Evolutionary conservation across 2,113 vertebrate genomes (phyloP).

Genomic region (Gavialis gangeticus): DNA sequence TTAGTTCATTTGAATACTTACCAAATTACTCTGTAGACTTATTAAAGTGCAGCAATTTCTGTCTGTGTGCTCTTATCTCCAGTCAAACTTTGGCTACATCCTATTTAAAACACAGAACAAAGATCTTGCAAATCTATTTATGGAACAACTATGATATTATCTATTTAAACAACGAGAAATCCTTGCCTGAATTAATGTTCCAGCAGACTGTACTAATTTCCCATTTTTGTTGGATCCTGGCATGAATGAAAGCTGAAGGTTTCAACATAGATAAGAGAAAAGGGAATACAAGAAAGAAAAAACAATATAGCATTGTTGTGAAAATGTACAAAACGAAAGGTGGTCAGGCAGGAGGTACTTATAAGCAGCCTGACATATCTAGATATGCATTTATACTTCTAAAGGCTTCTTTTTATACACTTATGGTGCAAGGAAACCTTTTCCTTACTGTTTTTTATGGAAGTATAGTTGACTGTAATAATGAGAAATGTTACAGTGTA

Average conservation of each 20-base stretch:
- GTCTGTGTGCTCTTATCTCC: background rate
- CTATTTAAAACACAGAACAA: background rate
- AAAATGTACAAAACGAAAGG: background rate
- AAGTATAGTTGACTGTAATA: background rate
- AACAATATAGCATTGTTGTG: fast-evolving
- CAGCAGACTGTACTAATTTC: background rate
- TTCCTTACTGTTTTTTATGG: background rate
- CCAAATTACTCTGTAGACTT: fast-evolving
- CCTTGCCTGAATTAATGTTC: background rate
- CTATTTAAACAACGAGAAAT: fast-evolving
- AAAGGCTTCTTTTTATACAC: background rate
- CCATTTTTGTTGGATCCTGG: background rate
- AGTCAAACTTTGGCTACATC: fast-evolving
- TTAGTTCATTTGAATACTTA: background rate
- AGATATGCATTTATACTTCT: background rate
- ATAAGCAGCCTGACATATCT: background rate
- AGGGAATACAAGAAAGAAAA: background rate
- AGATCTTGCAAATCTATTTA: background rate
- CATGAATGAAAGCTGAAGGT: background rate
- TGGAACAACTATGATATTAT: background rate
- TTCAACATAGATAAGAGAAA: fast-evolving
- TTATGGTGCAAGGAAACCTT: background rate
- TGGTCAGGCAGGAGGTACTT: background rate
- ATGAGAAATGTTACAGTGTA: no score
- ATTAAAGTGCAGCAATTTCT: background rate